Evolutionary conservation across 2,797 vertebrate genomes (phyloP).

Genomic region (Enteromius mattozi): DNA sequence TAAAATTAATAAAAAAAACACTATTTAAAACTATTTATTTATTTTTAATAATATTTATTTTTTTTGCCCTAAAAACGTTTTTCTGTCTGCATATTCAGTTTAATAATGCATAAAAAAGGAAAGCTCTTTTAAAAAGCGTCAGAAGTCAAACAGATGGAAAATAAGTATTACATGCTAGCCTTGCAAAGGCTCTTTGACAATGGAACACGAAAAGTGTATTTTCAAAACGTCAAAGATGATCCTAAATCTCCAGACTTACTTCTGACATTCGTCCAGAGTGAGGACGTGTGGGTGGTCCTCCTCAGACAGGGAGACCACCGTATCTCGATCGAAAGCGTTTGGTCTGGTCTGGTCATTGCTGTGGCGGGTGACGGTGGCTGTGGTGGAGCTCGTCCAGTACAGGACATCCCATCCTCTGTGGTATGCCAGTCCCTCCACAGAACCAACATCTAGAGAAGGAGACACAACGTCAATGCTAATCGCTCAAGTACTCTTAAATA

Average conservation of each 20-base stretch:
- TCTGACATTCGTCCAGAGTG: constrained; percentile 86
- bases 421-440: constrained; percentile 87
- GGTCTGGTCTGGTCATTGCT: constrained; percentile 80
- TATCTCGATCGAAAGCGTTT: constrained; percentile 80
- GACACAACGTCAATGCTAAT: neutral
- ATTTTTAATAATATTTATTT: too few species aligned
- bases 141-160: neutral
- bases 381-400: constrained; percentile 88
- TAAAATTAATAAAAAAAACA: too few species aligned
- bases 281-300: constrained; percentile 86
- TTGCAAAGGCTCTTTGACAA: too few species aligned
- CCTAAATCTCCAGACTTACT: constrained; percentile 71
- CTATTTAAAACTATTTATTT: too few species aligned
- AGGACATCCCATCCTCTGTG: constrained; percentile 85
- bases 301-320: constrained; percentile 83
- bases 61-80: too few species aligned
- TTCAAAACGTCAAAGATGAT: neutral
- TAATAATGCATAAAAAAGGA: too few species aligned
- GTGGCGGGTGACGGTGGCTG: constrained; percentile 84
- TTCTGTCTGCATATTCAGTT: neutral
- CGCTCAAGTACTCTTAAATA: neutral
- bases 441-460: constrained; percentile 82
- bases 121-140: too few species aligned
- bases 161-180: too few species aligned
- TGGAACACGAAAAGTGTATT: neutral